Evolutionary conservation across 1,140 invertebrate genomes (phyloP), one percentile per base, ranked within the genome.

Genomic region (Eueides isabella): DNA sequence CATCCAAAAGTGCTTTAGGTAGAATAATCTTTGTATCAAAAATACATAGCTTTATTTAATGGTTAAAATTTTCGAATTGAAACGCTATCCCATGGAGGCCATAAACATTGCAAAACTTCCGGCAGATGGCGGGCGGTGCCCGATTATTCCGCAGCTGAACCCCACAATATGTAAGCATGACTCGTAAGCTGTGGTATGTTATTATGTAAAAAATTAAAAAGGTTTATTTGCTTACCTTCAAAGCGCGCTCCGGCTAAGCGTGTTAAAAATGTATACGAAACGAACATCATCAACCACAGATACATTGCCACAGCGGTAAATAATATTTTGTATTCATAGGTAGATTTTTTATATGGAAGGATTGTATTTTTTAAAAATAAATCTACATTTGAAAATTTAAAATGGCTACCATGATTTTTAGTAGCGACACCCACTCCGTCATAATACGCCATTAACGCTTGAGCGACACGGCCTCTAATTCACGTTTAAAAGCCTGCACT

Each of bases 401-500:
- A 84, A 85, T 76, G 77, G 77, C 82, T 77, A 80, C 79, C 79
- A 85, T 90, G 86, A 90, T 91, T 90, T 89, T 85, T 79, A 82
- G 76, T 71, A 69, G 81, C 83, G 82, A 85, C 86, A 90, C 82
- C 83, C 83, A 85, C 90, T 90, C 85, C 77, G 84, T 91, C 86
- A 92, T 91, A 91, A 90, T 91, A 91, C 78, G 83, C 89, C 89
- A 91, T 92, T 92, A 92, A 85, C 80, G 87, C 72, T 83, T 91
- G 88, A 92, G 88, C 82, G 89, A 90, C 90, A 74, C 74, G 83
- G 85, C 83, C 87, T 90, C 86, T 92, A 92, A 92, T 91, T 91
- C 88, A 84, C 83, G 85, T 90, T 90, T 92, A 92, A 92, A 92
- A 92, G 91, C 91, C 86, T 92, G 91, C 91, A 92, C 91, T 92